A percentile compares a stretch with the other conserved stretches of the same genome.
Evolutionary conservation across 2,888 invertebrate species (phyloP).

Genomic region (Aquatica leii): DNA sequence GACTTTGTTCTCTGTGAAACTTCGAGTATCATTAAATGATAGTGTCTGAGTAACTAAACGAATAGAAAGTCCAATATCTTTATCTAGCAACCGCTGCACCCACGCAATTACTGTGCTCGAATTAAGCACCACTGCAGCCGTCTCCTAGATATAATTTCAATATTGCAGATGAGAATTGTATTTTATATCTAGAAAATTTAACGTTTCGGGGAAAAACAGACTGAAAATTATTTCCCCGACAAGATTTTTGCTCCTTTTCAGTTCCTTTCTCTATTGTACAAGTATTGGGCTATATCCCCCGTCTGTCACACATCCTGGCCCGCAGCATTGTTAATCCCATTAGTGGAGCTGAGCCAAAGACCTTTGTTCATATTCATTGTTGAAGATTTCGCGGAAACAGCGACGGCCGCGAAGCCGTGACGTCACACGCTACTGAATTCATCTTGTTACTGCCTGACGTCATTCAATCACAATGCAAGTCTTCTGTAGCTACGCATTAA

Average conservation of each 20-base stretch:
- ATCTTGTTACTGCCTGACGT: slow-evolving; percentile 51
- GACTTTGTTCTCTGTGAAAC: slow-evolving; percentile 18
- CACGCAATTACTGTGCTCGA: slow-evolving; percentile 62
- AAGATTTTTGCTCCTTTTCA: slow-evolving; percentile 10
- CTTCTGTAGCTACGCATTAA: slow-evolving; percentile 31
- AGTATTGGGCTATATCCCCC: slow-evolving; percentile 29
- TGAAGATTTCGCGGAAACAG: slow-evolving; percentile 56
- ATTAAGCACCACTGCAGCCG: slow-evolving; percentile 62
- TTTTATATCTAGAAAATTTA: too few species aligned
- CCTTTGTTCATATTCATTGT: slow-evolving; percentile 56
- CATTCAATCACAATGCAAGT: slow-evolving; percentile 41
- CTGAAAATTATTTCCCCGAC: too few species aligned
- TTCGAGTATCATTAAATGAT: slow-evolving; percentile 27
- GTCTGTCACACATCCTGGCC: slow-evolving; percentile 57
- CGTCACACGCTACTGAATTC: slow-evolving; percentile 64
- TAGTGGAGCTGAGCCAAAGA: slow-evolving; percentile 53
- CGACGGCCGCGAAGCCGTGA: slow-evolving; percentile 59
- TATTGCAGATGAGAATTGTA: too few species aligned
- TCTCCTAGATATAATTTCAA: slow-evolving; percentile 39
- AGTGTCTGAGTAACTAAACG: slow-evolving; percentile 36
- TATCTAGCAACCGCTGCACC: slow-evolving; percentile 47
- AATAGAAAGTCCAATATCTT: slow-evolving; percentile 43
- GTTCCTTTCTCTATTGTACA: slow-evolving; percentile 17
- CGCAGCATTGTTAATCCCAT: slow-evolving; percentile 58
- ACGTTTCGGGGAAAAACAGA: too few species aligned